Percentiles rank a stretch among this genome's conserved stretches.
These are phyloP conservation scores for Nomada flava DNA, from an alignment of 2,888 invertebrate genomes.

Conservation along the genomic window DNA sequence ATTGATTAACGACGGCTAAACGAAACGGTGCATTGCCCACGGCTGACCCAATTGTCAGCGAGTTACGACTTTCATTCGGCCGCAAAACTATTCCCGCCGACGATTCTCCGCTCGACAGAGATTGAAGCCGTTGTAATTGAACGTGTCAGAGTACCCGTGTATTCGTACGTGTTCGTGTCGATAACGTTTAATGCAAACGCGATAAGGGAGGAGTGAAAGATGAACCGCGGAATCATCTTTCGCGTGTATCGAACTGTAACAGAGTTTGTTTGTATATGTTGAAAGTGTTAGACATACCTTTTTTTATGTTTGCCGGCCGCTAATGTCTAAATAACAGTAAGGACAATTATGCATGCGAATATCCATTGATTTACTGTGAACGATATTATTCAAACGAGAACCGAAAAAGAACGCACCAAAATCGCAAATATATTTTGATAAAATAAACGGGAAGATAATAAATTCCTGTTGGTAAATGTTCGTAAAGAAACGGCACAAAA, in stretches of 20 bases:
- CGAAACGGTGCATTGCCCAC: conserved; percentile 41
- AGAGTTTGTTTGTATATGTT: too few species aligned
- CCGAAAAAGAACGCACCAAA: too few species aligned
- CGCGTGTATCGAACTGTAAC: not conserved
- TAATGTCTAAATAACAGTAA: too few species aligned
- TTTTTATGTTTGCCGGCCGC: too few species aligned
- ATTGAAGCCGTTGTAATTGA: conserved; percentile 28
- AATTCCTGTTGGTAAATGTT: too few species aligned
- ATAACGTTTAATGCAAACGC: not conserved
- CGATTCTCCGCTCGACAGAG: not conserved
- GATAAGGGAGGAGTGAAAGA: conserved; percentile 1
- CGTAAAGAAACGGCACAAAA: too few species aligned
- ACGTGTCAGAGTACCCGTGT: conserved; percentile 25
- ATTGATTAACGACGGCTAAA: conserved; percentile 57
- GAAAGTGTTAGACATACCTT: too few species aligned
- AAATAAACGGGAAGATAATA: too few species aligned
- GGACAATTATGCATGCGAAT: too few species aligned
- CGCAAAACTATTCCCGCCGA: conserved; percentile 25
- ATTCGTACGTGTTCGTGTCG: conserved; percentile 5
- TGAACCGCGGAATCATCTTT: not conserved
- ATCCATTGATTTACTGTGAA: too few species aligned
- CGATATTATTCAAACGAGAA: too few species aligned
- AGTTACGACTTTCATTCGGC: conserved; percentile 43
- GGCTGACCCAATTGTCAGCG: conserved; percentile 56
- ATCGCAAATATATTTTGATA: too few species aligned